Conservation (phyloP, 2,113 vertebrate genomes). For the Sphyrna mokarran region DNA sequence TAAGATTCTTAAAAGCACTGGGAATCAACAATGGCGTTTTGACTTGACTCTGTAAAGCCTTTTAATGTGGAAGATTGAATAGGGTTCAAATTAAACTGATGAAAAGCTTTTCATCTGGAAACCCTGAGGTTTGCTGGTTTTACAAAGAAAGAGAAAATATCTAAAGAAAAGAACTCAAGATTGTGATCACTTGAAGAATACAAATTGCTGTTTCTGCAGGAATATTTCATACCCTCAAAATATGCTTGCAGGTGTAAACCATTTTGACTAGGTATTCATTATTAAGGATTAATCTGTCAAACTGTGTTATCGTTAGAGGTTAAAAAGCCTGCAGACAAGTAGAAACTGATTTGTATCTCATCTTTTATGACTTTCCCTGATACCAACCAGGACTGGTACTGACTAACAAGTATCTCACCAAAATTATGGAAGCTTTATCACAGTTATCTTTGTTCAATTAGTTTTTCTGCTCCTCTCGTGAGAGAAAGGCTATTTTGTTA, state of each 20-base stretch:
- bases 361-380: background rate
- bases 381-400: background rate
- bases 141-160: slow-evolving; percentile 14
- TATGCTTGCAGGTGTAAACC: slow-evolving; percentile 41
- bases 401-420: background rate
- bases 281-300: slow-evolving; percentile 26
- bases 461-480: background rate
- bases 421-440: background rate
- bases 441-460: background rate
- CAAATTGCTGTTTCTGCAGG: slow-evolving; percentile 43
- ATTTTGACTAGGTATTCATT: slow-evolving; percentile 17
- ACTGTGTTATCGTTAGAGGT: background rate
- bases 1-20: background rate
- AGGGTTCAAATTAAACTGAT: slow-evolving; percentile 36
- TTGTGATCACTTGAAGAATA: slow-evolving; percentile 45
- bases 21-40: slow-evolving; percentile 12
- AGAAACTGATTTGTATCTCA: background rate
- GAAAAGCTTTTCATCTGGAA: slow-evolving; percentile 49
- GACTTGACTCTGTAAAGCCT: background rate
- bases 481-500: background rate
- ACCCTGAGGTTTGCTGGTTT: slow-evolving; percentile 44
- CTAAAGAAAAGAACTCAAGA: slow-evolving; percentile 46
- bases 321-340: background rate
- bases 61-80: slow-evolving; percentile 13
- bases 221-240: slow-evolving; percentile 39